Base-by-base conservation (phyloP, 2,797 vertebrate species). In the Sardinella longiceps region DNA sequence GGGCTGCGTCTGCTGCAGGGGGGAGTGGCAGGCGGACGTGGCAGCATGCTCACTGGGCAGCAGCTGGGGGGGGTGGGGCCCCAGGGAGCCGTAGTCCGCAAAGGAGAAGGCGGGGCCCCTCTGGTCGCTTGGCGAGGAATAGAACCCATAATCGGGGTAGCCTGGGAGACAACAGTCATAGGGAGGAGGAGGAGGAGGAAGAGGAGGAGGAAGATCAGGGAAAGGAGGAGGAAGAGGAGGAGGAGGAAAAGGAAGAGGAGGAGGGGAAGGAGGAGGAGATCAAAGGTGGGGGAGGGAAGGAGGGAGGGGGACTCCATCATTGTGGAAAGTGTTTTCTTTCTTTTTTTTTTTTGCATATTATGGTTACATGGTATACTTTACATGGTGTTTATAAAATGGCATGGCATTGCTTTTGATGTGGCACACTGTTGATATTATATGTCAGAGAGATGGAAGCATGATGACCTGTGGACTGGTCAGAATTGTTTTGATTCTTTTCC, bases 111-210 rank as follows among this genome's bases (percentile, higher is more conserved):
- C 87, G 58, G 93, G 92, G 89, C 93, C 94, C 88, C 94, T 94
- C 89, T 95, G 93, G 85, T 94, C 92, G 85, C 93, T 90, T 91
- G 94, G 93, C 91, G 92, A 88, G 87, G 94, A 93, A 94, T 95
- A 96, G 93, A 95, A 95, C 91, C 94, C 93, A 83, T 96, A 96
- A 94, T 95, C 95, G 87, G 91, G 89, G 90, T 94, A 93, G 89
- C 91, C 94, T 95, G 94, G 87, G 88, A 92, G 90, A 93, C 84
- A 60, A 91, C 90, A 93, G 90, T 89, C 70, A 90, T 86, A 88
- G 84, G 89, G 89, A 81, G 63, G 81, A 82, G 85, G 81, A 56
- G 82, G 84, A 66, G 82, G 77, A 45, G 87, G 83, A 88, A 80
- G 86, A 23, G 84, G 60, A 45, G 63, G 80, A 83, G 77, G 85